phyloP scores from a whole-genome alignment of 2,113 vertebrate genomes.

The Seriola dumerili region DNA sequence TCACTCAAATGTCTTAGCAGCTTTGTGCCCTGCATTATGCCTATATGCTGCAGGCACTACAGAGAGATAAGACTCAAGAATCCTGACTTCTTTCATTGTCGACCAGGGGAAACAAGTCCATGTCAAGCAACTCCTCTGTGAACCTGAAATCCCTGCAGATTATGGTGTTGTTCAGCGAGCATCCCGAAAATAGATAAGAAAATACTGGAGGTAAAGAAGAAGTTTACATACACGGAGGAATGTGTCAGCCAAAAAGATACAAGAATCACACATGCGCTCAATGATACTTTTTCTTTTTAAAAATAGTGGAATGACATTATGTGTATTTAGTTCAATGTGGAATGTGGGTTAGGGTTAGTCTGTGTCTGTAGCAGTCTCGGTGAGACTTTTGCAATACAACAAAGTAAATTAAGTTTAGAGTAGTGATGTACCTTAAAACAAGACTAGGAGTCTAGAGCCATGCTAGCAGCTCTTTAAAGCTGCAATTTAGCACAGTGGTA shows the following conservation, averaged over 20 bases:
- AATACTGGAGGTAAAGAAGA: neutral
- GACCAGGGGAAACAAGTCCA: constrained; percentile 28
- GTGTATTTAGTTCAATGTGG: neutral
- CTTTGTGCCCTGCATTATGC: constrained; percentile 22
- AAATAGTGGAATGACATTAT: neutral
- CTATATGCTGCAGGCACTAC: constrained; percentile 14
- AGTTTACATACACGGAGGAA: neutral
- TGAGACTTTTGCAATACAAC: neutral
- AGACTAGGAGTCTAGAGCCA: no score
- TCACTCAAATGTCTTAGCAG: constrained; percentile 29
- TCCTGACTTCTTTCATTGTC: constrained; percentile 22
- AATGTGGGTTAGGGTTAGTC: neutral
- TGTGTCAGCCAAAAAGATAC: neutral
- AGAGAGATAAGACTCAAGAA: constrained; percentile 11
- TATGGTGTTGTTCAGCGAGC: constrained; percentile 26
- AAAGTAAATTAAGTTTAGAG: neutral
- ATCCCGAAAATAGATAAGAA: constrained; percentile 49
- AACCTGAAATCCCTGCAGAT: constrained; percentile 37
- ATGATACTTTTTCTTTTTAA: neutral
- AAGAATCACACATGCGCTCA: neutral
- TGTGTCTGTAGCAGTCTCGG: neutral
- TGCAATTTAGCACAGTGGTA: no score
- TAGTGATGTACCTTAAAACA: neutral
- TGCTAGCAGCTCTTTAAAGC: no score
- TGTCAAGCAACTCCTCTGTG: constrained; percentile 44